These are phyloP conservation scores for Hoplodrina blanda DNA, from an alignment of 2,888 invertebrate genomes.

Conservation along the genomic window DNA sequence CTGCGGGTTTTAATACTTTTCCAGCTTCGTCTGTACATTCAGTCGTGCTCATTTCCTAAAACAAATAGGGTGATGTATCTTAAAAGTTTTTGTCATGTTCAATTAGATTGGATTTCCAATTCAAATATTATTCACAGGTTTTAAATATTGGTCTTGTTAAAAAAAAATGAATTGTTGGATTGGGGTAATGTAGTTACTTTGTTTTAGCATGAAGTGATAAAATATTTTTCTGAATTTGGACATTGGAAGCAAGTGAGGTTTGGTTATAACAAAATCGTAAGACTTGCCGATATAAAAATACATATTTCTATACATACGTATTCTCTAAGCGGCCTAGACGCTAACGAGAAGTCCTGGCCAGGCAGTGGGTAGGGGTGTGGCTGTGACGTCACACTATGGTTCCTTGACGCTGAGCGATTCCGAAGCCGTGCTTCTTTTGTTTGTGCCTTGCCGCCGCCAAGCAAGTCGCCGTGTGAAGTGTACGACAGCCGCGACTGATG, in stretches of 20 bases:
- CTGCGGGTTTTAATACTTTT: slow-evolving; percentile 94
- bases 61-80: slow-evolving; percentile 8
- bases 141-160: too few species aligned
- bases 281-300: too few species aligned
- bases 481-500: slow-evolving; percentile 98
- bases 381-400: slow-evolving; percentile 92
- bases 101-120: too few species aligned
- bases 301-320: slow-evolving; percentile 90
- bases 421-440: slow-evolving; percentile 97
- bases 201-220: too few species aligned
- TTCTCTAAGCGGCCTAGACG: slow-evolving; percentile 93
- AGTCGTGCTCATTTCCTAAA: slow-evolving; percentile 94
- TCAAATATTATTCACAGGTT: too few species aligned
- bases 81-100: not conserved
- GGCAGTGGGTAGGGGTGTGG: slow-evolving; percentile 88
- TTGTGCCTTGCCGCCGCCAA: slow-evolving; percentile 94
- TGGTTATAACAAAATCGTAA: too few species aligned
- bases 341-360: slow-evolving; percentile 90
- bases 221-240: too few species aligned
- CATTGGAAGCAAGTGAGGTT: too few species aligned
- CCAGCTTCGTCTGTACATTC: slow-evolving; percentile 95
- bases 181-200: too few species aligned
- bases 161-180: too few species aligned
- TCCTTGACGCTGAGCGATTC: slow-evolving; percentile 93
- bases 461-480: slow-evolving; percentile 97